A percentile compares a stretch with the other conserved stretches of the same genome.
These are phyloP conservation scores for Motacilla alba DNA, from an alignment of 2,113 vertebrate genomes.

Conservation along the genomic window DNA sequence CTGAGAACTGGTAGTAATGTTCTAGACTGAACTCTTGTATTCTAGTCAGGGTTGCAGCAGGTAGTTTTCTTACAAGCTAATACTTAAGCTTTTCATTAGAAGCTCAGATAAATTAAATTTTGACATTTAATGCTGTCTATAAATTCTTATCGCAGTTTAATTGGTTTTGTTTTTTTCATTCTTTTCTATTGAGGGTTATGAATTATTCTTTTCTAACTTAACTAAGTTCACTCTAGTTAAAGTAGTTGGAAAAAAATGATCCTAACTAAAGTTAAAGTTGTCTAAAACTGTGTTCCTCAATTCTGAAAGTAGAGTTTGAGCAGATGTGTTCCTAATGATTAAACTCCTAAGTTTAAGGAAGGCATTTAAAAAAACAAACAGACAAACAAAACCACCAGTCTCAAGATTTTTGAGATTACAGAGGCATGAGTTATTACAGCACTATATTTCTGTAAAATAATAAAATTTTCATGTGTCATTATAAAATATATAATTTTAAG, in stretches of 20 bases:
- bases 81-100: background rate
- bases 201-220: background rate
- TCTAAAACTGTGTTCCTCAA: background rate
- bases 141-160: background rate
- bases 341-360: background rate
- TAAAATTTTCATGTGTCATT: background rate
- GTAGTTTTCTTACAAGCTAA: background rate
- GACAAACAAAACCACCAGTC: accelerated
- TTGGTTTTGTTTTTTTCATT: background rate
- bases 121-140: background rate
- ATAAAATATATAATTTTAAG: background rate
- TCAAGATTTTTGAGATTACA: background rate
- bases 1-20: background rate
- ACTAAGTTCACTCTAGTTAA: background rate
- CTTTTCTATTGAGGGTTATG: background rate
- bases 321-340: background rate
- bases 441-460: background rate
- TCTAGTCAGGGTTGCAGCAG: background rate
- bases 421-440: background rate
- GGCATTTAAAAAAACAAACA: background rate
- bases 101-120: background rate
- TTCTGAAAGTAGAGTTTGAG: background rate
- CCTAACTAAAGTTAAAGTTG: background rate
- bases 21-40: background rate
- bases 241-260: background rate